These are phyloP conservation scores for Pantherophis guttatus DNA, from an alignment of 2,113 vertebrate genomes.

Conservation along the genomic window DNA sequence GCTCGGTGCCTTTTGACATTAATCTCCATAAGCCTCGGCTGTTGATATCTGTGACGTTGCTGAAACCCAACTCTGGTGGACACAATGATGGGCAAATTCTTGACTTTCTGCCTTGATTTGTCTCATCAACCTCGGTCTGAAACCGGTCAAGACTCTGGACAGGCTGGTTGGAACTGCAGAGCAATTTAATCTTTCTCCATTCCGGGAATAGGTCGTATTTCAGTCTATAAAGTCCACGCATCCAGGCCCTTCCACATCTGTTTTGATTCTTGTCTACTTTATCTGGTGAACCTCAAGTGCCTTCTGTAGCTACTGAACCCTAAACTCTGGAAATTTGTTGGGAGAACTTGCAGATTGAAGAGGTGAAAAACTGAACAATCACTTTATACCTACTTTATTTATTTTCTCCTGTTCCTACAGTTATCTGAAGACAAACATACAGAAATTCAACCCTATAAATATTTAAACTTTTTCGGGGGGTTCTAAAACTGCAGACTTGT, in stretches of 20 bases:
- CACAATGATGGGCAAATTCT: background rate
- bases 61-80: slow-evolving; percentile 33
- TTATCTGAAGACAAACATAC: background rate
- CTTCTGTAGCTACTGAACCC: slow-evolving; percentile 34
- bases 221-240: slow-evolving; percentile 48
- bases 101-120: slow-evolving; percentile 12
- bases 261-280: slow-evolving; percentile 33
- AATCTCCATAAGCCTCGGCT: slow-evolving; percentile 41
- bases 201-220: slow-evolving; percentile 48
- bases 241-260: slow-evolving; percentile 50
- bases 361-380: background rate
- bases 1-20: slow-evolving; percentile 45
- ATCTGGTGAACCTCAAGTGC: slow-evolving; percentile 56
- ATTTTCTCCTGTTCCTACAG: background rate
- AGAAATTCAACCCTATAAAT: background rate
- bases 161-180: slow-evolving; percentile 26
- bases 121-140: slow-evolving; percentile 8
- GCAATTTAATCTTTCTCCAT: slow-evolving; percentile 54
- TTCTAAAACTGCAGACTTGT: background rate
- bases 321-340: slow-evolving; percentile 53
- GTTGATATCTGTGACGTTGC: slow-evolving; percentile 47
- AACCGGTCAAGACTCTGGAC: slow-evolving; percentile 21
- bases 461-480: background rate
- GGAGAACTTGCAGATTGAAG: background rate
- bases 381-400: background rate